These are phyloP conservation scores for Pseudopodoces humilis DNA, from an alignment of 2,113 vertebrate genomes.

Conservation along the genomic window DNA sequence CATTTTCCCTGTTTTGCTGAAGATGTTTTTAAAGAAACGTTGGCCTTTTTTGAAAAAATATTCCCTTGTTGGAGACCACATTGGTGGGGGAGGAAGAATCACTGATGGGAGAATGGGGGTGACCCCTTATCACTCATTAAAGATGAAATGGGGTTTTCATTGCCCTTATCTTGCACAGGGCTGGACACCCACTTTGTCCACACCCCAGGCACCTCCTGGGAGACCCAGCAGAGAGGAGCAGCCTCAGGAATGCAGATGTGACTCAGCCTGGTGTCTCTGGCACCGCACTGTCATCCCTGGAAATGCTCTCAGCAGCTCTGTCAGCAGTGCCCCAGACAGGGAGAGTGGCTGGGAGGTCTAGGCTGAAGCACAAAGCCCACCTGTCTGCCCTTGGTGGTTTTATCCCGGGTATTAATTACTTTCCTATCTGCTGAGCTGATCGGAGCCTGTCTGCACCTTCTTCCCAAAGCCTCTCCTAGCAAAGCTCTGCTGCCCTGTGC, in stretches of 20 bases:
- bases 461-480: neutral
- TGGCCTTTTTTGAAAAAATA: neutral
- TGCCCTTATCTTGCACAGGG: neutral
- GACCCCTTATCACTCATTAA: neutral
- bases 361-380: neutral
- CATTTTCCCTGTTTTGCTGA: neutral
- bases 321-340: neutral
- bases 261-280: neutral
- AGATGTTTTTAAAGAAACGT: neutral
- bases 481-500: neutral
- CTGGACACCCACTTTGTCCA: accelerated
- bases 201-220: neutral
- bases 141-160: neutral
- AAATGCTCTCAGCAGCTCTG: neutral
- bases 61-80: neutral
- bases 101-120: neutral
- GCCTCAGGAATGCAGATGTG: neutral
- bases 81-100: neutral
- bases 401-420: neutral
- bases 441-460: neutral
- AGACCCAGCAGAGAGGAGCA: neutral
- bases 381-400: neutral
- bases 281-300: neutral
- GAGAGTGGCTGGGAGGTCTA: neutral
- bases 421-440: neutral